These are phyloP conservation scores for Sardinella longiceps DNA, from an alignment of 2,797 vertebrate genomes.

Conservation along the genomic window DNA sequence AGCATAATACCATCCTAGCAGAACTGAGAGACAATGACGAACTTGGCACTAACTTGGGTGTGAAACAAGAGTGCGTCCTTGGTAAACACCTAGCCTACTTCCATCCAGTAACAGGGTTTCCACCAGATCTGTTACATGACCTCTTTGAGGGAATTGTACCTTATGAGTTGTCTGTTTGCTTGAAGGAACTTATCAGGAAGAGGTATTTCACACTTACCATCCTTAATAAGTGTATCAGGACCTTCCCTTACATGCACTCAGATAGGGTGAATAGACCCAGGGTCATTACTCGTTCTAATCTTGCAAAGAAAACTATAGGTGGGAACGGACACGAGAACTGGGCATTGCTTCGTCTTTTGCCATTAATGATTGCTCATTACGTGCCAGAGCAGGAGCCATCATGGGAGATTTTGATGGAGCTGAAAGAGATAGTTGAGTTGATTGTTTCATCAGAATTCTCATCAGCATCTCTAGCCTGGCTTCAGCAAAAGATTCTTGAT, in stretches of 20 bases:
- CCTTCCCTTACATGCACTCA: too few relatives aligned
- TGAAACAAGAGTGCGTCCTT: slow-evolving; percentile 45
- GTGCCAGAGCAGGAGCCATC: rapidly evolving
- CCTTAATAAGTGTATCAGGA: slow-evolving; percentile 26
- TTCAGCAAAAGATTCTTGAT: slow-evolving; percentile 15
- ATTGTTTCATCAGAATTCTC: background rate
- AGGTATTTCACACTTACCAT: background rate
- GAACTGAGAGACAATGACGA: slow-evolving; percentile 15
- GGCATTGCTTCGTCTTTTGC: too few relatives aligned
- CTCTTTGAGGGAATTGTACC: too few relatives aligned
- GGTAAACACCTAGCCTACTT: slow-evolving; percentile 23
- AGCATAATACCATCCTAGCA: slow-evolving; percentile 30
- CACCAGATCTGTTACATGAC: too few relatives aligned
- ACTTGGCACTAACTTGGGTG: slow-evolving; percentile 26
- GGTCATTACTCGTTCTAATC: too few relatives aligned
- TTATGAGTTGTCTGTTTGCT: too few relatives aligned
- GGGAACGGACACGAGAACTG: too few relatives aligned
- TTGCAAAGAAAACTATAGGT: too few relatives aligned
- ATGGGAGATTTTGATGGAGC: too few relatives aligned
- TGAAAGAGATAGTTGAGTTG: background rate
- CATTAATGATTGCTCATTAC: rapidly evolving
- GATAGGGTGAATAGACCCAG: too few relatives aligned
- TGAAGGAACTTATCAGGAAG: too few relatives aligned
- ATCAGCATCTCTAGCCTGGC: slow-evolving; percentile 14
- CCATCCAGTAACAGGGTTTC: too few relatives aligned